phyloP scores from a whole-genome alignment of 2,888 invertebrate genomes.

The Drosophila neonasuta region DNA sequence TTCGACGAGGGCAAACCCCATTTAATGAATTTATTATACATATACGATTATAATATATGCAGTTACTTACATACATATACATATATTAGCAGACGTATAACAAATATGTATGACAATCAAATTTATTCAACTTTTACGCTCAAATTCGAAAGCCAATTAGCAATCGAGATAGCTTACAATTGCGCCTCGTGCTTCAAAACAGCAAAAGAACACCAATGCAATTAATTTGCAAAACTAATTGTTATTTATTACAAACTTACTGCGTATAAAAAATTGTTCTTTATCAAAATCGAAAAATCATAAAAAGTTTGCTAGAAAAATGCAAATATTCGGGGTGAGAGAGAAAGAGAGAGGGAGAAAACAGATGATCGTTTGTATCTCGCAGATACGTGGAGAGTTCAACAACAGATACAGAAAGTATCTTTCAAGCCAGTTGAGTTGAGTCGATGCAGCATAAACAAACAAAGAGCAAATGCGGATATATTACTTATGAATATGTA shows the following conservation, averaged over 20 bases:
- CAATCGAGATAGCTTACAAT: background rate
- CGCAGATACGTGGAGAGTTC: conserved; percentile 1
- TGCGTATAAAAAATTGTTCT: background rate
- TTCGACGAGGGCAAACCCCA: conserved; percentile 20
- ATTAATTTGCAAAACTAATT: conserved; percentile 12
- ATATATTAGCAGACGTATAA: background rate
- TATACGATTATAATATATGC: conserved; percentile 7
- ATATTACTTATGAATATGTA: conserved; percentile 1
- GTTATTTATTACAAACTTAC: background rate
- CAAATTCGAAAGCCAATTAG: background rate
- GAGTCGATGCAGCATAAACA: conserved; percentile 32
- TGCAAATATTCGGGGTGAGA: background rate
- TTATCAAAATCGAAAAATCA: background rate
- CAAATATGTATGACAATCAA: conserved; percentile 4
- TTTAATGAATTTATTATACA: conserved; percentile 14
- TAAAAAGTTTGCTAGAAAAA: background rate
- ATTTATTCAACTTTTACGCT: background rate
- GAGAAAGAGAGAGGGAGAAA: background rate
- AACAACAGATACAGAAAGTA: conserved; percentile 17
- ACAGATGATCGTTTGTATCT: conserved; percentile 14
- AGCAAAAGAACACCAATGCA: background rate
- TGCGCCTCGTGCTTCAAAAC: background rate
- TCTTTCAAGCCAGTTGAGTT: conserved; percentile 18
- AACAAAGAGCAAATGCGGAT: conserved; percentile 19
- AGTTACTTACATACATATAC: background rate